phyloP scores from a whole-genome alignment of 2,888 invertebrate genomes.

The Megastigmus dorsalis region DNA sequence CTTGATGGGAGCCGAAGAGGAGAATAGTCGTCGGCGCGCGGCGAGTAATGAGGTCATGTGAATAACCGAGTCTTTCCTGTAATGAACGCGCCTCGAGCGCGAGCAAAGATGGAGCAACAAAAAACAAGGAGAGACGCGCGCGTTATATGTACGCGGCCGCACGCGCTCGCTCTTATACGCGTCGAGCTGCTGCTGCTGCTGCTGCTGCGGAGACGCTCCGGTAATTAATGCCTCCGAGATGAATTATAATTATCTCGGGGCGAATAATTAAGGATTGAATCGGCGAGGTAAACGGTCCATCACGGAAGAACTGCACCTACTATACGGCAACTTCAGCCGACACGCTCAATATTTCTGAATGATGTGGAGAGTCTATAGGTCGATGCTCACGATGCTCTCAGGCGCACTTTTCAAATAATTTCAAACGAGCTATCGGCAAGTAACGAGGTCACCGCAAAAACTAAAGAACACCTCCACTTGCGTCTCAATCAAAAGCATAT shows the following conservation, averaged over 20 bases:
- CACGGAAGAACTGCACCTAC: too few relatives aligned
- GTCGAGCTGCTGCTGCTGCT: too few relatives aligned
- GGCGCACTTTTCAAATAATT: too few relatives aligned
- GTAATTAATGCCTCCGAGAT: constrained; percentile 41
- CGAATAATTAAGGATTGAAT: neutral
- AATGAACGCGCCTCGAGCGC: constrained; percentile 17
- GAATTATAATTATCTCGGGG: constrained; percentile 20
- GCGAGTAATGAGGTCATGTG: constrained; percentile 43
- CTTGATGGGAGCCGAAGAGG: constrained; percentile 22
- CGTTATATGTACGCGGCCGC: neutral
- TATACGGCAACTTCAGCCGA: too few relatives aligned
- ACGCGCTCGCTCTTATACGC: too few relatives aligned
- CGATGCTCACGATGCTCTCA: neutral
- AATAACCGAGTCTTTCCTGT: constrained; percentile 42
- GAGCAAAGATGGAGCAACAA: constrained; percentile 1
- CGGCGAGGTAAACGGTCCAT: too few relatives aligned
- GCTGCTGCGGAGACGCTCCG: neutral
- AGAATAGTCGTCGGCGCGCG: neutral
- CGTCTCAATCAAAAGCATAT: constrained; percentile 7
- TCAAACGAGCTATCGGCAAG: neutral
- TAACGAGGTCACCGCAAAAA: neutral
- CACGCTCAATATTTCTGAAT: neutral
- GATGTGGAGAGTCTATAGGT: too few relatives aligned
- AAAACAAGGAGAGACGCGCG: neutral
- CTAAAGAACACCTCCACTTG: neutral